Evolutionary conservation across 2,113 vertebrate genomes (phyloP), one percentile per base, ranked within the genome.

Genomic region (Sardina pilchardus): DNA sequence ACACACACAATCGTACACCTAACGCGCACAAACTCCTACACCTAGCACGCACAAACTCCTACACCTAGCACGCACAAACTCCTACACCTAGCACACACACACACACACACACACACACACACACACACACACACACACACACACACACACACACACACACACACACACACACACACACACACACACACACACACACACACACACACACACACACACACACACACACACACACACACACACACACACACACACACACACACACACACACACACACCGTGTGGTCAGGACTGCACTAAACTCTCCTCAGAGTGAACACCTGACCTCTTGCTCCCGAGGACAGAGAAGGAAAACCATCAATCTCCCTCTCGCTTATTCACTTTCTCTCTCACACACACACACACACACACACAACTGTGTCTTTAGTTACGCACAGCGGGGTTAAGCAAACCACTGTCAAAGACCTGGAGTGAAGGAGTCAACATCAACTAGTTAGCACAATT

Each of bases 51-150:
- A n/a, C 1, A 6, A 36, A 30, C 43, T 2, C 14, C 24, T 39
- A 39, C 39, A 39, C 39, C 39, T 39, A 39, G 4, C 39, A 42
- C 39, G 4, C 39, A 42, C 39, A 82, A 1, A 48, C 43, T 30
- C 43, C 2, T 0, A 6, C 6, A 30, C 43, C 6, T 4, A 42
- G 39, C 39, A 19, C 50, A 56, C 50, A 56, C 50, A 56, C 50
- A 2, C 50, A 19, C 6, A 47, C 45, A 14, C 45, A 85, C 87
- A 91, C 86, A 19, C 34, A 1, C 48, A 39, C 84, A 44, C n/a
- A 24, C 44, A 1, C 75, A n/a, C n/a, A n/a, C n/a, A 85, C 87
- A 87, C 86, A 87, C 81, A 89, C 88, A 39, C 78, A 81, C 78
- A 39, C n/a, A 4, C 39, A 39, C 4, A 39, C 39, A 39, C 39